Evolutionary conservation across 2,113 vertebrate genomes (phyloP), one percentile per base, ranked within the genome.

Genomic region (Bagarius yarrelli): DNA sequence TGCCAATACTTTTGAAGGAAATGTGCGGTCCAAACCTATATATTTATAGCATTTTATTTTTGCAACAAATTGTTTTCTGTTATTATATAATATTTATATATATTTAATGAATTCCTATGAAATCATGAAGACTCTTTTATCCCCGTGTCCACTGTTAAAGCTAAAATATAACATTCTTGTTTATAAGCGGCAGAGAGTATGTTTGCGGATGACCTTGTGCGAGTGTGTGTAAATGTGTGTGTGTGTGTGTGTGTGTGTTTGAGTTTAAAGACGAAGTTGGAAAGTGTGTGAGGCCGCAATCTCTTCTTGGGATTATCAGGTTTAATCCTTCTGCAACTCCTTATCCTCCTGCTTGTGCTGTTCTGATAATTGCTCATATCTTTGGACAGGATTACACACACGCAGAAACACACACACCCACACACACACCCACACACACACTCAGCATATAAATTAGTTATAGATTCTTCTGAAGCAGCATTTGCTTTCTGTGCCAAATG

Each of bases 301-400:
- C 73, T 25, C 80, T 76, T 47, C 30, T 25, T 34, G 53, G 80
- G 73, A 82, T 82, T 82, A 76, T 82, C 80, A 64, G 73, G 52
- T 25, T 76, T 76, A 82, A 82, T 82, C 80, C 80, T 50, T 69
- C 72, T 32, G 59, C 36, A 57, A 56, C 73, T 67, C 13, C 80
- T 82, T 69, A 82, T 82, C 80, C 80, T 82, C 53, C 66, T 76
- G 61, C 73, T 69, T 60, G 63, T 76, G 80, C 80, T 82, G 40
- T 82, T 67, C 80, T 82, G 80, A 82, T 82, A 82, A 76, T 82
- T 82, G 80, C 63, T 82, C 80, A 76, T 82, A 82, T 82, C 80
- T 82, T 69, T 76, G 63, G 73, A 57, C 80, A 76, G 63, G 73
- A 82, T 82, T 76, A 76, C 44, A 74, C 21, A 13, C 56, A 23